Conservation (phyloP, 2,888 invertebrate genomes). For the Acheta domesticus region DNA sequence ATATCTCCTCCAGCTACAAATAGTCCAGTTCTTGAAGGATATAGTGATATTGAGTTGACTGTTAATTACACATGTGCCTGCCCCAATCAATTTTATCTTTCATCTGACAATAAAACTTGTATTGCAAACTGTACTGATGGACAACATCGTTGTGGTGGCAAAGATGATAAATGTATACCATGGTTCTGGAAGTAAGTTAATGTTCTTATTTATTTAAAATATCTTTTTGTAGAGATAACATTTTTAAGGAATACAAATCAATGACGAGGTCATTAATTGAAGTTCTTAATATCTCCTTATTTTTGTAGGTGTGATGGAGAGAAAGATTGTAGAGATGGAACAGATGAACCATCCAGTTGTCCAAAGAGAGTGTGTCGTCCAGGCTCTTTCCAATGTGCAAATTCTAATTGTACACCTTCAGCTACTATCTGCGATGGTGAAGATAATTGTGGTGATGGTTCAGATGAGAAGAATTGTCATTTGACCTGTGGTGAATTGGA, state of each 20-base stretch:
- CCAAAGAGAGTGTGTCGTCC: constrained; percentile 80
- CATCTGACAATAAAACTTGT: constrained; percentile 78
- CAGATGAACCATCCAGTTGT: constrained; percentile 83
- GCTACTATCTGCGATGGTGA: constrained; percentile 90
- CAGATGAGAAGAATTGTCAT: constrained; percentile 78
- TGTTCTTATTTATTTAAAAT: background rate
- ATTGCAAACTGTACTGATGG: constrained; percentile 91
- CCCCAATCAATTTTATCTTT: constrained; percentile 87
- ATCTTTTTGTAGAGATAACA: too few species aligned
- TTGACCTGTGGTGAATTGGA: constrained; percentile 82
- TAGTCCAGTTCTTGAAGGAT: constrained; percentile 57
- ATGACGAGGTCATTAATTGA: too few species aligned
- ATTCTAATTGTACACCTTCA: constrained; percentile 87
- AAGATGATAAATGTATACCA: constrained; percentile 69
- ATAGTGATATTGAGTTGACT: constrained; percentile 70
- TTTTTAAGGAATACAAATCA: too few species aligned
- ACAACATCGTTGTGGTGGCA: constrained; percentile 72
- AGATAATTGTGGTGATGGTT: constrained; percentile 88
- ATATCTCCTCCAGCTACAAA: constrained; percentile 35
- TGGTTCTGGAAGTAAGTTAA: constrained; percentile 71
- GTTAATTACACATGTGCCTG: constrained; percentile 84
- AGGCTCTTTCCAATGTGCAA: constrained; percentile 91
- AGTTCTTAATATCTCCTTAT: background rate
- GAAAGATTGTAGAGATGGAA: constrained; percentile 86
- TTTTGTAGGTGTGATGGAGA: constrained; percentile 79